These are phyloP conservation scores for Temnothorax rugatulus DNA, from an alignment of 2,888 invertebrate genomes.

Conservation along the genomic window DNA sequence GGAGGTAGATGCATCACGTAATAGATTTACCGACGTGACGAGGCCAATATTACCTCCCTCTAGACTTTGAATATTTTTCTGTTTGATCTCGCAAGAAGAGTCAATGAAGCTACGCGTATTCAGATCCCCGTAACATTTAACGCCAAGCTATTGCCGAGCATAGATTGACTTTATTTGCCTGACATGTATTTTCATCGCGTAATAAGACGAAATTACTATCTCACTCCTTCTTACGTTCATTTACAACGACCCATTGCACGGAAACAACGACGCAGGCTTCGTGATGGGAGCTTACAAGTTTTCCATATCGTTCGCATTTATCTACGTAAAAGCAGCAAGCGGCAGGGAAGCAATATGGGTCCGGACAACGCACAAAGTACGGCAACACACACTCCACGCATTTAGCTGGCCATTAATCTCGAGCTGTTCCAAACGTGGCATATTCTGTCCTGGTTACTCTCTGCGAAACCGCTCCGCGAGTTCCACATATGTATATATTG, in stretches of 20 bases:
- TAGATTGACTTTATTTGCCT: not conserved
- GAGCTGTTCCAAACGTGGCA: constrained; percentile 75
- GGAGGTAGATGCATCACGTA: constrained; percentile 70
- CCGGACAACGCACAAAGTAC: constrained; percentile 65
- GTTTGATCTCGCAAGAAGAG: not conserved
- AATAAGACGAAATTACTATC: constrained; percentile 17
- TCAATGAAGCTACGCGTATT: too few relatives aligned
- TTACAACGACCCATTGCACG: constrained; percentile 48
- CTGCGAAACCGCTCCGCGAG: not conserved
- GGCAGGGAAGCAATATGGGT: constrained; percentile 32
- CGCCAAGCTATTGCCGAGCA: too few relatives aligned
- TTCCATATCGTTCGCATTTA: constrained; percentile 61
- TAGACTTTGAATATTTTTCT: constrained; percentile 35
- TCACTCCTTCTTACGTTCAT: constrained; percentile 7
- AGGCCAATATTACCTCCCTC: constrained; percentile 30
- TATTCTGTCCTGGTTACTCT: constrained; percentile 46
- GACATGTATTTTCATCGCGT: constrained; percentile 15
- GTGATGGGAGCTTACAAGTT: constrained; percentile 46
- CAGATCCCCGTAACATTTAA: not conserved
- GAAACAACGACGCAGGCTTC: constrained; percentile 23
- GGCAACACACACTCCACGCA: constrained; percentile 74
- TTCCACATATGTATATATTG: not conserved
- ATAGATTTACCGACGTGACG: constrained; percentile 72
- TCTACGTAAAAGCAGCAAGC: constrained; percentile 53
- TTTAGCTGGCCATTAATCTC: constrained; percentile 76